These are phyloP conservation scores for Orchesellides sinensis DNA, from an alignment of 2,888 invertebrate species.

Conservation along the genomic window DNA sequence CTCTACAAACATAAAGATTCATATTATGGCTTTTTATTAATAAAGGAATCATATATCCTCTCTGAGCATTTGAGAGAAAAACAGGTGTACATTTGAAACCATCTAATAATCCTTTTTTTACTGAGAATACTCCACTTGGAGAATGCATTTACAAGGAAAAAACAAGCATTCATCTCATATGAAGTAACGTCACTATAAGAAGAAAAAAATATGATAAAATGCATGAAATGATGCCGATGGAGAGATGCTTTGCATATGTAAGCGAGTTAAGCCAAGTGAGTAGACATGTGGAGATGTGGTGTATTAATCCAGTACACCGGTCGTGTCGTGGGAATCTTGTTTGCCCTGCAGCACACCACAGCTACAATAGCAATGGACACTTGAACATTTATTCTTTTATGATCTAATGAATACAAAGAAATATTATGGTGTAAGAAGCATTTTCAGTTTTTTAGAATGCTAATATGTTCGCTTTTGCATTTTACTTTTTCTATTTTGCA, in stretches of 20 bases:
- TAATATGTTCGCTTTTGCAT: neutral
- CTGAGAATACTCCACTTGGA: neutral
- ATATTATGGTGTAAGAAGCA: neutral
- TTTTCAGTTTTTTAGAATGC: neutral
- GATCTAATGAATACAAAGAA: neutral
- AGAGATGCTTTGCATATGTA: neutral
- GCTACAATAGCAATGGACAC: slow-evolving; percentile 5
- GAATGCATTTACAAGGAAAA: neutral
- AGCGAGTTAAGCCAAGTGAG: neutral
- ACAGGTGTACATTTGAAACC: neutral
- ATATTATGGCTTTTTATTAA: neutral
- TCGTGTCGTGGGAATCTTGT: slow-evolving; percentile 47
- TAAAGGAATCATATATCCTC: neutral
- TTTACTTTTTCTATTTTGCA: slow-evolving; percentile 1
- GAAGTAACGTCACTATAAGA: neutral
- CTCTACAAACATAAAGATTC: slow-evolving; percentile 66
- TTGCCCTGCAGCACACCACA: slow-evolving; percentile 34
- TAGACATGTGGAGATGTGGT: neutral
- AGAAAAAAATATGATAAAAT: neutral
- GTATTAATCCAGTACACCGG: neutral
- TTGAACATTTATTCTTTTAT: neutral
- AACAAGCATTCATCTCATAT: neutral
- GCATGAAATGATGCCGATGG: neutral
- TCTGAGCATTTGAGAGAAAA: neutral
- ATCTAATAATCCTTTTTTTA: neutral